A percentile compares a stretch with the other conserved stretches of the same genome.
Evolutionary conservation across 1,140 invertebrate species (phyloP).

Genomic region (Heliconius melpomene): DNA sequence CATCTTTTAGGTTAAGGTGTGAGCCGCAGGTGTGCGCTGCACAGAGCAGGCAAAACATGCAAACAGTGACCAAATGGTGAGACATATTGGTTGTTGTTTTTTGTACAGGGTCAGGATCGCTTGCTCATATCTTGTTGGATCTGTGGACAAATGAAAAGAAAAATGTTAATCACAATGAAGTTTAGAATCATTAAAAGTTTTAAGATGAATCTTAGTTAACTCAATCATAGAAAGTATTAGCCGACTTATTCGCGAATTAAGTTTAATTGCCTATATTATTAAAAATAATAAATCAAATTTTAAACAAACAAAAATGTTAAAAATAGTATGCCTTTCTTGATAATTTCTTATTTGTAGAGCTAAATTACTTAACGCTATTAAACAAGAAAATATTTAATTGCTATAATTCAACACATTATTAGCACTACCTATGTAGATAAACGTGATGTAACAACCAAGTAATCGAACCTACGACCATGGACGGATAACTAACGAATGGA

Average conservation of each 20-base stretch:
- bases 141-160: conserved; percentile 58
- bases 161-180: neutral
- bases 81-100: conserved; percentile 63
- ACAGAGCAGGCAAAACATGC: conserved; percentile 89
- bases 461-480: neutral
- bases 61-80: conserved; percentile 86
- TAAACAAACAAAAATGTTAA: no score
- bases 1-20: conserved; percentile 73
- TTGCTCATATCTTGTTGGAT: conserved; percentile 49
- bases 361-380: no score
- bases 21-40: conserved; percentile 88
- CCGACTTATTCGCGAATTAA: no score
- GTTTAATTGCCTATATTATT: no score
- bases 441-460: neutral
- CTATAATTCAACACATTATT: no score
- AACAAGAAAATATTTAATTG: no score
- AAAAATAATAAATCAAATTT: no score
- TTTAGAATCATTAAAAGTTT: neutral
- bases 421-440: no score
- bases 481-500: neutral
- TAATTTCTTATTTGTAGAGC: no score
- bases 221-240: no score
- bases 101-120: conserved; percentile 34
- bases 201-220: no score
- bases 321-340: no score